A percentile compares a stretch with the other conserved stretches of the same genome.
These are phyloP conservation scores for Cerastis leucographa DNA, from an alignment of 2,888 invertebrate genomes.

Conservation along the genomic window DNA sequence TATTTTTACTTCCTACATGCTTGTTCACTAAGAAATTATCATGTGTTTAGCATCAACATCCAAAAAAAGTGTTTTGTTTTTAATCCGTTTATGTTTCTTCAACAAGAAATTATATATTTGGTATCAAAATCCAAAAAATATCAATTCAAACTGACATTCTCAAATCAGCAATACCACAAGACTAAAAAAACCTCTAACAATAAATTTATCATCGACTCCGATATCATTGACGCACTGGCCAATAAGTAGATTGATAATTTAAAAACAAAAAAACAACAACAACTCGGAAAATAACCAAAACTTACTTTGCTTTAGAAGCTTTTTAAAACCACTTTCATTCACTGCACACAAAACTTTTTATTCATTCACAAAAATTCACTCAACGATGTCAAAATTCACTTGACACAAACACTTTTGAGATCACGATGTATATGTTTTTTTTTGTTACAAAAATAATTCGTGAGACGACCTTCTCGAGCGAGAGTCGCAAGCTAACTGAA, in stretches of 20 bases:
- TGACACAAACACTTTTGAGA: not conserved
- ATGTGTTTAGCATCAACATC: too few species aligned
- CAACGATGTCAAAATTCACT: constrained; percentile 8
- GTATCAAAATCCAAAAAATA: not conserved
- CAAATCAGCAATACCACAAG: not conserved
- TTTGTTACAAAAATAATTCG: not conserved
- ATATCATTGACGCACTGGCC: constrained; percentile 16
- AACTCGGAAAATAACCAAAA: constrained; percentile 32
- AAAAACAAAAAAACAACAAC: constrained; percentile 12
- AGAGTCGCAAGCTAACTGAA: constrained; percentile 72
- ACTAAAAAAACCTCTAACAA: constrained; percentile 7
- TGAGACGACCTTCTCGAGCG: constrained; percentile 53
- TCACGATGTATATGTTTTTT: constrained; percentile 27
- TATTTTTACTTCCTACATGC: too few species aligned
- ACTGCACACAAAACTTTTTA: constrained; percentile 31
- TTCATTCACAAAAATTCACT: constrained; percentile 26
- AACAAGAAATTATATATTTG: not conserved
- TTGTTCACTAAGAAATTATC: too few species aligned
- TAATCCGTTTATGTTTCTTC: not conserved
- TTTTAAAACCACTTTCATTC: not conserved
- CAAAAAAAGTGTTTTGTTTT: not conserved
- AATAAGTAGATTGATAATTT: constrained; percentile 12
- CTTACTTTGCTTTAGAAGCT: constrained; percentile 35
- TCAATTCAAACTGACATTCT: not conserved
- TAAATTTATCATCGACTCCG: not conserved